Conservation (phyloP, 2,113 vertebrate genomes). For the Indicator maculatus region DNA sequence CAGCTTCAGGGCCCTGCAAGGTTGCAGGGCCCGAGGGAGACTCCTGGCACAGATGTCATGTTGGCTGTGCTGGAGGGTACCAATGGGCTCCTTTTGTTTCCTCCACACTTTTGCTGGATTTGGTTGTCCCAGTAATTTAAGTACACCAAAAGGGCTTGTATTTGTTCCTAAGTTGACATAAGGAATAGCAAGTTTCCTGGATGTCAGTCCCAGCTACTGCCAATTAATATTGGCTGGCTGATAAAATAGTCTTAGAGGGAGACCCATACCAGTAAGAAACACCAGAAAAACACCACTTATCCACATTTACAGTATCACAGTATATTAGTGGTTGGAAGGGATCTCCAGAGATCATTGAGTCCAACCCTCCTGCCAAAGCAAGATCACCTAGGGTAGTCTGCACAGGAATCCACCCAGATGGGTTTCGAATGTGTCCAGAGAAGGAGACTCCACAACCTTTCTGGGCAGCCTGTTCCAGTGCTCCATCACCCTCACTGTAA, state of each 20-base stretch:
- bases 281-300: background rate
- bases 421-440: too few relatives aligned
- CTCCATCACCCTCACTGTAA: too few relatives aligned
- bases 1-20: fast-evolving
- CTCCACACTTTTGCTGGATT: fast-evolving
- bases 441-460: too few relatives aligned
- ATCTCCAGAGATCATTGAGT: too few relatives aligned
- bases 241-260: background rate
- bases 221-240: background rate
- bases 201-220: background rate
- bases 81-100: fast-evolving
- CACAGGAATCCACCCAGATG: too few relatives aligned
- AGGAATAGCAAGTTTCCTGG: background rate
- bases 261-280: fast-evolving
- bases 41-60: fast-evolving
- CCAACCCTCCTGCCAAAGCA: too few relatives aligned
- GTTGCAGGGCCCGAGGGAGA: fast-evolving
- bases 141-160: background rate
- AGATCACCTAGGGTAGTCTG: too few relatives aligned
- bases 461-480: too few relatives aligned
- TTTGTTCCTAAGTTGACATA: background rate
- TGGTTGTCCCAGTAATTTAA: background rate
- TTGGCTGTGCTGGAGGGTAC: fast-evolving
- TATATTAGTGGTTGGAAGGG: too few relatives aligned
- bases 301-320: too few relatives aligned